A percentile compares a stretch with the other conserved stretches of the same genome.
Evolutionary conservation across 2,113 vertebrate genomes (phyloP).

Genomic region (Vulpes ferrilata): DNA sequence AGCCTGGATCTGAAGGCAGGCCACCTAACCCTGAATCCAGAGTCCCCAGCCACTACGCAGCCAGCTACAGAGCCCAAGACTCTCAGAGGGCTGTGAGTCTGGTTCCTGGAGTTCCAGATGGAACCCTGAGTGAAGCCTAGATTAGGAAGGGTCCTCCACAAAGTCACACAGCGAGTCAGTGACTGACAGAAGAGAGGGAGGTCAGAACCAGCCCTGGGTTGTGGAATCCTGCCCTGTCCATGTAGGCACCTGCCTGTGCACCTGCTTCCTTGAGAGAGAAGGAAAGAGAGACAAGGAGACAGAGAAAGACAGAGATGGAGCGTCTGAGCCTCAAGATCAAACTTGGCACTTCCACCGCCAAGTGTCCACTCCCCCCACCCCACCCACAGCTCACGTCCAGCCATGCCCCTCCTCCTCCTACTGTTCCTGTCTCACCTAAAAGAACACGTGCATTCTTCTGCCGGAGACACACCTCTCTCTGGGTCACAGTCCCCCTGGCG

Average conservation of each 20-base stretch:
- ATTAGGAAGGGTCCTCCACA: not conserved
- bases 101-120: not conserved
- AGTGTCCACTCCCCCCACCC: no score
- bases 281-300: no score
- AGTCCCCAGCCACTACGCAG: accelerated
- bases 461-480: not conserved
- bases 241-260: accelerated
- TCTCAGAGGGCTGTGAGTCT: not conserved
- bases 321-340: not conserved
- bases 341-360: not conserved
- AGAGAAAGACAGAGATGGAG: not conserved
- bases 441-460: not conserved
- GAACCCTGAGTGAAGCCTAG: not conserved
- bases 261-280: not conserved
- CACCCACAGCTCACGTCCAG: not conserved
- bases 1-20: not conserved
- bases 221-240: accelerated
- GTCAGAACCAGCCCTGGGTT: not conserved
- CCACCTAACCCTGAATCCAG: accelerated
- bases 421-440: not conserved
- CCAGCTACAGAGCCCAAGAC: accelerated
- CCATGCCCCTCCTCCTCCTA: not conserved
- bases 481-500: not conserved
- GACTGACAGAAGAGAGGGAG: not conserved
- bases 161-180: not conserved